Evolutionary conservation across 1,140 invertebrate species (phyloP), one percentile per base, ranked within the genome.

Genomic region (Manduca sexta): DNA sequence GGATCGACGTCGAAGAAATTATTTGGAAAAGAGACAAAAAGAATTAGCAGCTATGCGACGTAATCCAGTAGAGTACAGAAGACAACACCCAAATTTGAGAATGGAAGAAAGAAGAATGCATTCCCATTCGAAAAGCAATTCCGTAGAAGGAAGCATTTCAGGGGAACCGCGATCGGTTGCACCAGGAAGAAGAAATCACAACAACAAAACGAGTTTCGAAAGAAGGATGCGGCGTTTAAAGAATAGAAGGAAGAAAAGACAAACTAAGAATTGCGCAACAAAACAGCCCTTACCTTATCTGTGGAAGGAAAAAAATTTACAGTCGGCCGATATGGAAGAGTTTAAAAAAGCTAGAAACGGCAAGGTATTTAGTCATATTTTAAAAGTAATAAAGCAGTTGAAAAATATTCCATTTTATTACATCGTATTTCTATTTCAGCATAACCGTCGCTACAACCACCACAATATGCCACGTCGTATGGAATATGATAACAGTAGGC

Each of bases 191-290:
- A 71, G 59, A 45, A 61, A 64, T 5, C 51, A 56, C 16, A 64
- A 56, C 17, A 64, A 64, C 29, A 76, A 48, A 45, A 46, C 61
- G 14, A 74, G 64, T 44, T 69, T 74, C 64, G 71, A 76, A 52
- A 59, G 67, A 18, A 67, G 66, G 58, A 55, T 69, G 43, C 56
- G 63, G 58, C 64, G 74, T 50, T 69, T 79, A 4, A 74, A 52
- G 75, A 69, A 67, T 10, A 67, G 73, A 74, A 86, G 80, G 64
- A 87, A 86, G 60, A 78, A 74, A 58, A 88, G 86, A 66, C 76
- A 86, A 59, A 86, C 88, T 50, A 91, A 88, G 61, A 92, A 93
- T 64, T 93, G 92, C 56, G 92, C 91, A 16, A 93, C 92, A 18
- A 89, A 91, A 62, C 90, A 91, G 62, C 90, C 90, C n/a, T n/a